Conservation (phyloP, 23 tunicate genomes). For the Phallusia fumigata region DNA sequence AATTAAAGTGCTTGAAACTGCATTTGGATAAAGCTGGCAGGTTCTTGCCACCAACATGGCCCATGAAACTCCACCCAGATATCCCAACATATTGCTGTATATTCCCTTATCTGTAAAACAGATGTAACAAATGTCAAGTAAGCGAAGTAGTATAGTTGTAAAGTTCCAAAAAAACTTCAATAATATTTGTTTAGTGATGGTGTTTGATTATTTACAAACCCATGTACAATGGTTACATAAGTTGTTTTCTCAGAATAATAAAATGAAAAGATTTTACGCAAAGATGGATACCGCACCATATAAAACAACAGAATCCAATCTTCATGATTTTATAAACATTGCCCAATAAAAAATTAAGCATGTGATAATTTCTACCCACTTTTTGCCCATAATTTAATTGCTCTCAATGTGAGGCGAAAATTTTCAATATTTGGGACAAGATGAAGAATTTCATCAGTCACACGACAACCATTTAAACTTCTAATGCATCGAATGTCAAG, state of each 20-base stretch:
- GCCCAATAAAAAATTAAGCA: too few relatives aligned
- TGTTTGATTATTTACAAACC: too few relatives aligned
- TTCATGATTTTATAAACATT: too few relatives aligned
- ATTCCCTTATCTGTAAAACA: conserved; percentile 74
- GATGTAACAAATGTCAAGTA: too few relatives aligned
- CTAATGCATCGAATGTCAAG: conserved; percentile 91
- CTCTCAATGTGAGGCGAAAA: conserved; percentile 83
- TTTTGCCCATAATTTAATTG: conserved; percentile 94
- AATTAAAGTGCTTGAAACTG: conserved; percentile 73
- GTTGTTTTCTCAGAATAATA: too few relatives aligned
- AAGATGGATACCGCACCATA: too few relatives aligned
- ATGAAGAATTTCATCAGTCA: conserved; percentile 90
- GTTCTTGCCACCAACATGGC: conserved; percentile 96
- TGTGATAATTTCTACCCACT: conserved; percentile 50
- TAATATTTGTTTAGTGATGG: too few relatives aligned
- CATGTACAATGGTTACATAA: too few relatives aligned
- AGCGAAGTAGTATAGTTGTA: too few relatives aligned
- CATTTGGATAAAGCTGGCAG: conserved; percentile 89
- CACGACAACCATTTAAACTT: conserved; percentile 93
- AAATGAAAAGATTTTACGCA: too few relatives aligned
- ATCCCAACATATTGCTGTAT: conserved; percentile 95
- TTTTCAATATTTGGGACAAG: conserved; percentile 84
- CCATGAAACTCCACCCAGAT: conserved; percentile 97
- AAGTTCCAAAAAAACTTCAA: too few relatives aligned
- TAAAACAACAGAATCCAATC: too few relatives aligned